A percentile compares a stretch with the other conserved stretches of the same genome.
Evolutionary conservation across 2,888 invertebrate genomes (phyloP).

Genomic region (Chaetogeoica ovagalla): DNA sequence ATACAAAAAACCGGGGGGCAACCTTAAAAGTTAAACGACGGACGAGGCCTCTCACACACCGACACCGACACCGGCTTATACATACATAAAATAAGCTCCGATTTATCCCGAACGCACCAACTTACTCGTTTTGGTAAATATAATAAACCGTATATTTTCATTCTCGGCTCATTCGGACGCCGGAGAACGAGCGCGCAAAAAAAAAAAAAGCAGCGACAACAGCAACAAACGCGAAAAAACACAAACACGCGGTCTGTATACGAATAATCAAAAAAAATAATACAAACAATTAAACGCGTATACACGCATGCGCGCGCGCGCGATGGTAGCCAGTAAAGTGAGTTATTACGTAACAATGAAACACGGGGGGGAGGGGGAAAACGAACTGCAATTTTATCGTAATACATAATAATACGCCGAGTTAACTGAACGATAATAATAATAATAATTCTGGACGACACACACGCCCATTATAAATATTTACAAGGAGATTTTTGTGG

Average conservation of each 20-base stretch:
- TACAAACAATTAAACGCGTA: background rate
- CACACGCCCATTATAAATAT: background rate
- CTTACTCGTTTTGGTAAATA: too few species aligned
- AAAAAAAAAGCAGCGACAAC: background rate
- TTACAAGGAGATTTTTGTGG: background rate
- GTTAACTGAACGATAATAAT: conserved; percentile 16
- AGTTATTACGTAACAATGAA: conserved; percentile 36
- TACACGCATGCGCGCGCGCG: background rate
- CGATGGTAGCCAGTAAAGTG: background rate
- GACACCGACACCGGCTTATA: too few species aligned
- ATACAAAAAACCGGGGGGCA: too few species aligned
- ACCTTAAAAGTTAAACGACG: too few species aligned
- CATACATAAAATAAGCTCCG: too few species aligned
- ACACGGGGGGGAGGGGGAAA: background rate
- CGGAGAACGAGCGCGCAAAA: too few species aligned
- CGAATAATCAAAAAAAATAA: background rate
- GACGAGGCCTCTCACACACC: too few species aligned
- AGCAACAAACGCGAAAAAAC: conserved; percentile 29
- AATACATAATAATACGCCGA: background rate
- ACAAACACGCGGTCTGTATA: background rate
- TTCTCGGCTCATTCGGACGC: too few species aligned
- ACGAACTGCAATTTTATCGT: conserved; percentile 19
- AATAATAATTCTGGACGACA: background rate
- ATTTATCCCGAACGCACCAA: too few species aligned
- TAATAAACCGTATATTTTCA: too few species aligned